Evolutionary conservation across 2,888 invertebrate species (phyloP), one percentile per base, ranked within the genome.

Genomic region (Platynereis dumerilii): DNA sequence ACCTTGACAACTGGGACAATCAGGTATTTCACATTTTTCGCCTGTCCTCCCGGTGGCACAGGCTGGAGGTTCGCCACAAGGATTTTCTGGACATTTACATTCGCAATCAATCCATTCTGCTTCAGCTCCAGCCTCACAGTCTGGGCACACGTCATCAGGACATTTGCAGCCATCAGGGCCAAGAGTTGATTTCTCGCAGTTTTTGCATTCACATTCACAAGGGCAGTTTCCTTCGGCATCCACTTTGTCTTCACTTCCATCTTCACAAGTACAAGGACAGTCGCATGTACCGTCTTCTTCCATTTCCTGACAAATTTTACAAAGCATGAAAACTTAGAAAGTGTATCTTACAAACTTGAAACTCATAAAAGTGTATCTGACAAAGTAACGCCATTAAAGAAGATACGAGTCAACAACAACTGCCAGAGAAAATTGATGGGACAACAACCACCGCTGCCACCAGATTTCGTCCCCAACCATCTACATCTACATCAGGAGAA

Each of bases 151-250:
- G 45, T 62, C 62, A 20, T 42, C 27, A 10, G 62, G 62, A 28
- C 62, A 62, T n/a, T 27, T 55, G 28, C 62, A 62, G 20, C 62
- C 62, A 7, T 34, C 62, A 24, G 62, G 57, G 7, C 62, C 62
- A 5, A 56, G 17, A 15, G 55, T 55, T 15, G 62, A 62, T 45
- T 56, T 24, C 29, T 57, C 24, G 20, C 62, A 62, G 57, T 62
- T 62, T 29, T 62, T 62, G 24, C 62, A 62, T 15, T 22, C 27
- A 44, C 62, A 62, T 17, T 55, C n/a, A 27, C 62, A 62, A n/a
- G 55, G 56, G 28, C 62, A 62, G 15, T 29, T 24, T 10, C 62
- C 62, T 44, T 57, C 45, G 12, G 34, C 57, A 15, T 24, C 45
- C 3, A 56, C n/a, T 22, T 26, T 55, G 17, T 57, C 55, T 26